These are phyloP conservation scores for Helicoverpa armigera DNA, from an alignment of 1,140 invertebrate species.

Conservation along the genomic window DNA sequence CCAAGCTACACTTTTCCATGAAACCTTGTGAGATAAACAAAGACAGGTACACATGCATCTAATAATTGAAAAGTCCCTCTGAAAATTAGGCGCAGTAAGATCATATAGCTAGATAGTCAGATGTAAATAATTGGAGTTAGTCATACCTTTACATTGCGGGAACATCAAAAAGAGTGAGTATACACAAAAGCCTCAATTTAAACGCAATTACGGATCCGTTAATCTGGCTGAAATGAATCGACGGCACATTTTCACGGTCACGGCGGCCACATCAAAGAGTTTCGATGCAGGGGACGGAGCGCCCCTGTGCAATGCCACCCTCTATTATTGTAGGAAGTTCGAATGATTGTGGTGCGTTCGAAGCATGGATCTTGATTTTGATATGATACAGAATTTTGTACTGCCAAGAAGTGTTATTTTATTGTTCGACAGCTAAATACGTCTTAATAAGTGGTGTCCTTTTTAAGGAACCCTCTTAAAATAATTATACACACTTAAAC, in stretches of 20 bases:
- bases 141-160: not conserved
- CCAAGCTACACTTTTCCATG: too few relatives aligned
- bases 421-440: too few relatives aligned
- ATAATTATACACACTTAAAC: too few relatives aligned
- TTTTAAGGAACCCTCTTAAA: too few relatives aligned
- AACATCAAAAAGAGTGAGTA: conserved; percentile 42
- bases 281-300: conserved; percentile 57
- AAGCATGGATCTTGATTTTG: not conserved
- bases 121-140: conserved; percentile 7
- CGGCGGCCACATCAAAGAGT: conserved; percentile 83
- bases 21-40: too few relatives aligned
- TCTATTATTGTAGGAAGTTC: not conserved
- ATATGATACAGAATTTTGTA: too few relatives aligned
- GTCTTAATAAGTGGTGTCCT: too few relatives aligned
- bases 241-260: conserved; percentile 79
- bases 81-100: too few relatives aligned
- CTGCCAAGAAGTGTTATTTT: too few relatives aligned
- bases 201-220: conserved; percentile 70
- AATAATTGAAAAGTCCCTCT: too few relatives aligned
- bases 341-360: conserved; percentile 14
- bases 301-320: conserved; percentile 60
- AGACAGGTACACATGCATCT: too few relatives aligned
- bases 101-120: too few relatives aligned
- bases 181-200: conserved; percentile 60
- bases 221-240: conserved; percentile 80